phyloP scores from a whole-genome alignment of 2,888 invertebrate genomes.

The Erebia aethiops region DNA sequence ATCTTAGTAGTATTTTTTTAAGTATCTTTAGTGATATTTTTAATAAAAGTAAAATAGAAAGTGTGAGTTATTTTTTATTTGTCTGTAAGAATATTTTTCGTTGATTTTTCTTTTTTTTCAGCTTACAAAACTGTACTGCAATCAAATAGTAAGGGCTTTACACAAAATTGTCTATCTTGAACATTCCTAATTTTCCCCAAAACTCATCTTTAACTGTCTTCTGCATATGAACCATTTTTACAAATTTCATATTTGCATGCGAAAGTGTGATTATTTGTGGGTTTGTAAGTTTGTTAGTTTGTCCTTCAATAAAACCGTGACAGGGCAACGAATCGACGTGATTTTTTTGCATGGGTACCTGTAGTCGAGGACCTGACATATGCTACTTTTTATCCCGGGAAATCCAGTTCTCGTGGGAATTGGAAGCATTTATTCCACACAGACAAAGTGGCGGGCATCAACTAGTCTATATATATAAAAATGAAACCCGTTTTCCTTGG shows the following conservation, averaged over 20 bases:
- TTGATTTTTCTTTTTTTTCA: conserved; percentile 70
- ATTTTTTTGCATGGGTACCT: too few species aligned
- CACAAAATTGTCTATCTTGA: conserved; percentile 26
- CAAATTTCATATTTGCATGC: too few species aligned
- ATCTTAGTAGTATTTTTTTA: background rate
- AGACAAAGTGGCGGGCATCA: too few species aligned
- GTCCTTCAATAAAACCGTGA: too few species aligned
- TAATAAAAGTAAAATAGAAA: background rate
- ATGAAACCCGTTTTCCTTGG: too few species aligned
- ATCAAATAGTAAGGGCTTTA: conserved; percentile 75
- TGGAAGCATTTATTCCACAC: too few species aligned
- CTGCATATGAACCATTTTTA: conserved; percentile 25
- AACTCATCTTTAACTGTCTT: conserved; percentile 35
- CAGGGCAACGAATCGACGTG: too few species aligned
- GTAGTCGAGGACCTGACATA: too few species aligned
- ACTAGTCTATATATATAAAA: background rate
- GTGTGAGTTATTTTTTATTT: conserved; percentile 26
- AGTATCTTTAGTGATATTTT: background rate
- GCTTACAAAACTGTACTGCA: conserved; percentile 79
- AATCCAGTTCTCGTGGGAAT: too few species aligned
- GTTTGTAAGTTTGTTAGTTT: too few species aligned
- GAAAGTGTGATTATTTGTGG: too few species aligned
- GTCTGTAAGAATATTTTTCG: conserved; percentile 46
- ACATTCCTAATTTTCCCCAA: conserved; percentile 42
- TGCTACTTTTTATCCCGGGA: too few species aligned